A percentile compares a stretch with the other conserved stretches of the same genome.
phyloP scores from a whole-genome alignment of 2,797 vertebrate species.

The Pterois miles region DNA sequence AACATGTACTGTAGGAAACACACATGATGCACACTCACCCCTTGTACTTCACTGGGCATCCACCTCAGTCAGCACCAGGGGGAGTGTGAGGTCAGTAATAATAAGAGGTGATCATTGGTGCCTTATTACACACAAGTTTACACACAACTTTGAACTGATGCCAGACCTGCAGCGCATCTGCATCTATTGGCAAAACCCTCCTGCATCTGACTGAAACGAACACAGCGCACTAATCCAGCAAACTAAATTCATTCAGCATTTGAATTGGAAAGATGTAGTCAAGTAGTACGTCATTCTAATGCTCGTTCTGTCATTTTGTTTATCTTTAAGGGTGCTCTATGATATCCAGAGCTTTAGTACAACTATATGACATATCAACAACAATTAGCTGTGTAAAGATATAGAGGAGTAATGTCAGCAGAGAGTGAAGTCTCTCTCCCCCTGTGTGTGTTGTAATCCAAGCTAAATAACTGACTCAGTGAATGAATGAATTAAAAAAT shows the following conservation, averaged over 20 bases:
- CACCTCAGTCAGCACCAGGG: conserved; percentile 72
- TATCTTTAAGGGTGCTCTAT: too few species aligned
- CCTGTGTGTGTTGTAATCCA: too few species aligned
- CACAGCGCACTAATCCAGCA: neutral
- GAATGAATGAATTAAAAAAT: too few species aligned
- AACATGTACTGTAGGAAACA: conserved; percentile 32
- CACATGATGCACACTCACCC: conserved; percentile 26
- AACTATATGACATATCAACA: too few species aligned
- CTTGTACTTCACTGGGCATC: conserved; percentile 53
- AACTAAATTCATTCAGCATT: neutral
- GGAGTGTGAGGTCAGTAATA: conserved; percentile 69
- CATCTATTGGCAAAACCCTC: neutral
- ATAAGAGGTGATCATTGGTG: conserved; percentile 37
- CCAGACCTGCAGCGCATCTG: conserved; percentile 26
- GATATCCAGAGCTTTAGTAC: too few species aligned
- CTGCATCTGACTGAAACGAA: neutral
- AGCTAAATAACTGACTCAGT: too few species aligned
- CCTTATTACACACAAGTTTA: conserved; percentile 27
- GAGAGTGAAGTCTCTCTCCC: too few species aligned
- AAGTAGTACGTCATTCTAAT: neutral
- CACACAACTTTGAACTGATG: conserved; percentile 37
- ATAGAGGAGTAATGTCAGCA: too few species aligned
- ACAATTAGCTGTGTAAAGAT: too few species aligned
- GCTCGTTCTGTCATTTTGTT: neutral
- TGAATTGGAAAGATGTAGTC: neutral